These are phyloP conservation scores for Galaxea fascicularis DNA, from an alignment of 92 coral and sea anemone species.

Conservation along the genomic window DNA sequence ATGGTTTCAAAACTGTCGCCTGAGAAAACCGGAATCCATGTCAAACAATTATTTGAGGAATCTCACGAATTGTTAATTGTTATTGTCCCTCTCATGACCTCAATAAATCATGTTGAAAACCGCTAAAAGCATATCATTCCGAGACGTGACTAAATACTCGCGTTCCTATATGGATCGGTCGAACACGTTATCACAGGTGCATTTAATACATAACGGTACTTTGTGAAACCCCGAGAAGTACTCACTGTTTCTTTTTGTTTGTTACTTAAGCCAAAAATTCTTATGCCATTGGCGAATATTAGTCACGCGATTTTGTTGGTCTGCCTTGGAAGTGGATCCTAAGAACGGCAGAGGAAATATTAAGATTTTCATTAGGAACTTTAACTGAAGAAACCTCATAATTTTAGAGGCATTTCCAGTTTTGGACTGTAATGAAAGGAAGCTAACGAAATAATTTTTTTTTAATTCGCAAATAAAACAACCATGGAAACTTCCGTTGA, in stretches of 20 bases:
- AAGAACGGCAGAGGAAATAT: too few species aligned
- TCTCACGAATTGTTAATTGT: not conserved
- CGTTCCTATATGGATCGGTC: not conserved
- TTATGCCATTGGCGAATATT: not conserved
- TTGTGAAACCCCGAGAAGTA: not conserved
- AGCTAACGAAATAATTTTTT: too few species aligned
- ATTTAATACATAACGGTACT: too few species aligned
- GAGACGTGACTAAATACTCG: not conserved
- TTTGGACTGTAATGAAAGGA: too few species aligned
- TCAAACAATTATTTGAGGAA: constrained; percentile 25
- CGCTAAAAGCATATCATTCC: not conserved
- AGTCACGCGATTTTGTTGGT: constrained; percentile 11
- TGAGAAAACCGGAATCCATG: not conserved
- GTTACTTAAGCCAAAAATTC: not conserved
- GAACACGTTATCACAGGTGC: not conserved
- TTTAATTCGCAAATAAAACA: too few species aligned
- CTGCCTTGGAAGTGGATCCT: not conserved
- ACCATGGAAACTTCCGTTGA: too few species aligned
- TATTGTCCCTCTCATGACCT: constrained; percentile 2
- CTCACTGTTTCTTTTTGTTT: not conserved
- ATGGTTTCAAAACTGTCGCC: not conserved
- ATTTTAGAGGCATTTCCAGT: too few species aligned
- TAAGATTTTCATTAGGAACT: too few species aligned
- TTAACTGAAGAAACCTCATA: too few species aligned
- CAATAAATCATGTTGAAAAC: not conserved